Evolutionary conservation across 2,888 invertebrate species (phyloP).

Genomic region (Eupithecia pulchellata): DNA sequence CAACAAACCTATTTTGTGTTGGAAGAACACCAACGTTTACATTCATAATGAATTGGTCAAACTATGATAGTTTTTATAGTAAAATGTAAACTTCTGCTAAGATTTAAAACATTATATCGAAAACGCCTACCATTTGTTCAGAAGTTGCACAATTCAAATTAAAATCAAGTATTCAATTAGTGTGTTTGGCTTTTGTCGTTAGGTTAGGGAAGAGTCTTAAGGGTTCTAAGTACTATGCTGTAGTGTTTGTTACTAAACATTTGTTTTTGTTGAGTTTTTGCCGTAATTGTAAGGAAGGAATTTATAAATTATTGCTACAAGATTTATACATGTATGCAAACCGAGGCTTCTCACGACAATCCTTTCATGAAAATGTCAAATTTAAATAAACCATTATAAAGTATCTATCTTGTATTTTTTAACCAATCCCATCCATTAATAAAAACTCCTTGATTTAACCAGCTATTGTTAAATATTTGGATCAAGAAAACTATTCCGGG

Average conservation of each 20-base stretch:
- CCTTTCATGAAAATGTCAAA: slow-evolving; percentile 83
- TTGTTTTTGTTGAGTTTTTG: slow-evolving; percentile 84
- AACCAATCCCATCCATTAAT: neutral
- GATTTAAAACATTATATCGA: slow-evolving; percentile 28
- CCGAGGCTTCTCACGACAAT: slow-evolving; percentile 82
- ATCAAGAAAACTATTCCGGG: neutral
- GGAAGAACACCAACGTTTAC: too few species aligned
- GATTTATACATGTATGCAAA: slow-evolving; percentile 80
- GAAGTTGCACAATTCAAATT: slow-evolving; percentile 45
- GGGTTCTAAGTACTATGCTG: slow-evolving; percentile 68
- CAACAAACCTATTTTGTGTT: too few species aligned
- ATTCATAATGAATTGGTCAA: too few species aligned
- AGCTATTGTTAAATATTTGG: neutral
- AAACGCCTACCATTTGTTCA: slow-evolving; percentile 41
- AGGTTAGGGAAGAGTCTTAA: slow-evolving; percentile 76
- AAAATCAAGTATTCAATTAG: slow-evolving; percentile 67
- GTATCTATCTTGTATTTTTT: slow-evolving; percentile 48
- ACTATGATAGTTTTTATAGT: too few species aligned
- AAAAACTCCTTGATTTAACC: neutral
- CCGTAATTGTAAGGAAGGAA: slow-evolving; percentile 78
- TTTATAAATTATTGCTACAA: slow-evolving; percentile 81
- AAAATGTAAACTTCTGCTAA: slow-evolving; percentile 40
- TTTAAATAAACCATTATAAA: slow-evolving; percentile 81
- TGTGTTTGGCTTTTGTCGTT: slow-evolving; percentile 83
- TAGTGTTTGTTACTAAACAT: slow-evolving; percentile 76